These are phyloP conservation scores for Cephalophus harveyi DNA, from an alignment of 2,113 vertebrate genomes.

Conservation along the genomic window DNA sequence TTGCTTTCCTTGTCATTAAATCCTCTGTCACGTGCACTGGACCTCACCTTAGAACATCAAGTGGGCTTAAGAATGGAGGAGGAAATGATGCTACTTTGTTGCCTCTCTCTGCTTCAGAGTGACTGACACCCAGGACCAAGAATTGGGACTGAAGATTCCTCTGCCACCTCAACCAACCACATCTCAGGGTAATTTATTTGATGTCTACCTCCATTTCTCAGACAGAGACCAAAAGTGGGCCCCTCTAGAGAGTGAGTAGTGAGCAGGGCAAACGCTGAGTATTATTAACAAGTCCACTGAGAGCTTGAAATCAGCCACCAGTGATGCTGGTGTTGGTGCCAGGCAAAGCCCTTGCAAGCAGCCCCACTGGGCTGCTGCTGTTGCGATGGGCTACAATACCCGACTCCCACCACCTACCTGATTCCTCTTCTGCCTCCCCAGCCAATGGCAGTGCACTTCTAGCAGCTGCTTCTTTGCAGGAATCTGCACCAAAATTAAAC, in stretches of 20 bases:
- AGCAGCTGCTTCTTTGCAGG: conserved; percentile 79
- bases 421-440: conserved; percentile 70
- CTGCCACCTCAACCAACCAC: background rate
- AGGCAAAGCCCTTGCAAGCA: background rate
- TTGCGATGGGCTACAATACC: background rate
- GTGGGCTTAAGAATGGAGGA: background rate
- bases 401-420: conserved; percentile 61
- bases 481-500: conserved; percentile 82
- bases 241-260: no score
- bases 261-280: background rate
- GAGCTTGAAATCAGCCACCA: background rate
- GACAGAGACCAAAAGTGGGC: background rate
- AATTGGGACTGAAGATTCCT: background rate
- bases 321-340: no score
- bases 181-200: background rate
- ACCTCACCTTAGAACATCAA: background rate
- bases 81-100: background rate
- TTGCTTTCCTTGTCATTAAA: background rate
- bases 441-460: conserved; percentile 64
- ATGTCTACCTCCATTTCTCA: background rate
- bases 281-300: background rate
- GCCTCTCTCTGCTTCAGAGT: background rate
- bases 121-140: background rate
- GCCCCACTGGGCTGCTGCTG: background rate
- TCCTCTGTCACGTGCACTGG: background rate